These are phyloP conservation scores for Paragorgia papillata DNA, from an alignment of 92 coral and sea anemone genomes.

Conservation along the genomic window DNA sequence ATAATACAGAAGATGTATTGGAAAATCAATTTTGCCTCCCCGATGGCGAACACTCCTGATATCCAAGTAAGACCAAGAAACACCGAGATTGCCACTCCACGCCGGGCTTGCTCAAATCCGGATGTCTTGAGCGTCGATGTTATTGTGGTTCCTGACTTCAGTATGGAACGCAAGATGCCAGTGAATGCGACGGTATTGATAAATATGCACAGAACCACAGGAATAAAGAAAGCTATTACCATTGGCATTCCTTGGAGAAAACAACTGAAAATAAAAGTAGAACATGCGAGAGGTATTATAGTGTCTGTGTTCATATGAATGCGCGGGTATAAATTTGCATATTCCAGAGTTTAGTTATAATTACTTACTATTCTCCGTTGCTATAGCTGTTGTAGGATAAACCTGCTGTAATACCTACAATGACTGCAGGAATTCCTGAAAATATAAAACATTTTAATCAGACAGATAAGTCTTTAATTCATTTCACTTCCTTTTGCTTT, in stretches of 20 bases:
- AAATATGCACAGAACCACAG: slow-evolving; percentile 9
- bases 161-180: slow-evolving; percentile 11
- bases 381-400: slow-evolving; percentile 10
- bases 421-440: slow-evolving; percentile 39
- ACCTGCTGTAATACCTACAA: slow-evolving; percentile 31
- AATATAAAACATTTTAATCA: neutral
- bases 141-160: slow-evolving; percentile 4
- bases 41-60: slow-evolving; percentile 44
- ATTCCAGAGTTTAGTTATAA: neutral
- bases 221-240: slow-evolving; percentile 30
- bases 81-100: slow-evolving; percentile 41
- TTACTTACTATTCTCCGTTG: slow-evolving; percentile 28
- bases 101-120: slow-evolving; percentile 5
- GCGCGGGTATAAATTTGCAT: neutral
- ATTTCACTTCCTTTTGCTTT: neutral
- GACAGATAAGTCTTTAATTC: too few relatives aligned
- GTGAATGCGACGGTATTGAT: slow-evolving; percentile 12
- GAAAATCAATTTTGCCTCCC: slow-evolving; percentile 43
- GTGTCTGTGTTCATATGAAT: neutral
- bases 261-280: slow-evolving; percentile 32
- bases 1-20: slow-evolving; percentile 47
- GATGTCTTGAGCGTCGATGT: neutral
- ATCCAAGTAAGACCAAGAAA: slow-evolving; percentile 51
- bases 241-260: slow-evolving; percentile 23
- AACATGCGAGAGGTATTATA: neutral